phyloP scores from a whole-genome alignment of 2,888 invertebrate species.

The Chloroclystis v-ata region DNA sequence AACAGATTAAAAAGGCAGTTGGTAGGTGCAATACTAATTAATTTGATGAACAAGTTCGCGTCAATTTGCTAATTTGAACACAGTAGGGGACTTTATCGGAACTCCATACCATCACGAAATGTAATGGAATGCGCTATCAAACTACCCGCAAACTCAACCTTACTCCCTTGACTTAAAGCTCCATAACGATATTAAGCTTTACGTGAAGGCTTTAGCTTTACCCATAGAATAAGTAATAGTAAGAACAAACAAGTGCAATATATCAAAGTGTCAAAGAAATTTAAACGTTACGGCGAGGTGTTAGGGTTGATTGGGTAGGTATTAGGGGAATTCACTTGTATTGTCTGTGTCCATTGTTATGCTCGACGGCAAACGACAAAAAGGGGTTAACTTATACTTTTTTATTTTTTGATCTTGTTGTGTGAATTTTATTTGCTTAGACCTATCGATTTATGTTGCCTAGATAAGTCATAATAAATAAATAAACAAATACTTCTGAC shows the following conservation, averaged over 20 bases:
- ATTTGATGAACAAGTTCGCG: constrained; percentile 1
- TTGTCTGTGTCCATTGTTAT: constrained; percentile 46
- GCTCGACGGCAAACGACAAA: constrained; percentile 30
- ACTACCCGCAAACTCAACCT: constrained; percentile 1
- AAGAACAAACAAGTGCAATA: constrained; percentile 31
- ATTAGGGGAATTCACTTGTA: constrained; percentile 42
- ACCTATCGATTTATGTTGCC: no score
- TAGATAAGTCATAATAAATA: no score
- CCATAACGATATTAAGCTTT: no score
- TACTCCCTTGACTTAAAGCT: constrained; percentile 4
- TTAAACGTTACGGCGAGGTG: constrained; percentile 44
- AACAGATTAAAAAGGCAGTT: no score
- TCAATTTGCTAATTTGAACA: constrained; percentile 37
- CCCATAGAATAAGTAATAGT: constrained; percentile 13
- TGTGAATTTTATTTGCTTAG: no score
- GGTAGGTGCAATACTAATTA: background rate
- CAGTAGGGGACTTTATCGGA: constrained; percentile 6
- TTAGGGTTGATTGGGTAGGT: constrained; percentile 52
- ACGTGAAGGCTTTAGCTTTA: background rate
- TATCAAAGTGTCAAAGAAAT: constrained; percentile 42
- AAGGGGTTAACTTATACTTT: constrained; percentile 23
- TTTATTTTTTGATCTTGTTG: constrained; percentile 15
- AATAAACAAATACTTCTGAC: no score
- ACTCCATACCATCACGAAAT: constrained; percentile 23
- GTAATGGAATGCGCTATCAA: constrained; percentile 40